These are phyloP conservation scores for Herpetotheres cachinnans DNA, from an alignment of 2,113 vertebrate species.

Conservation along the genomic window DNA sequence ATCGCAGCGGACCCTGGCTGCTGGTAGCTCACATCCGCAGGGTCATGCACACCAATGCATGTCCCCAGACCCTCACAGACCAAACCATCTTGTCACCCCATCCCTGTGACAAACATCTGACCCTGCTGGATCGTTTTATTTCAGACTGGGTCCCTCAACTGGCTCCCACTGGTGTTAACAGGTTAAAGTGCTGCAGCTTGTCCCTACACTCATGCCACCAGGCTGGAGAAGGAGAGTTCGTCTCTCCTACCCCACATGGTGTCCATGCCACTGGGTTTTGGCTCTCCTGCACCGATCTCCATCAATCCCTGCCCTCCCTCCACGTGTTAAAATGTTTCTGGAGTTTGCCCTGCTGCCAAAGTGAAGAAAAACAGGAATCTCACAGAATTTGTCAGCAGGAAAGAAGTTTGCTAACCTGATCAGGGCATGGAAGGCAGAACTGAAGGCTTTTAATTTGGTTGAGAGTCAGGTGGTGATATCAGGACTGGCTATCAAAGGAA, in stretches of 20 bases:
- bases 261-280: neutral
- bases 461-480: fast-evolving
- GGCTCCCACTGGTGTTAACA: neutral
- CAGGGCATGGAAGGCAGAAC: neutral
- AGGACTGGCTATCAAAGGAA: neutral
- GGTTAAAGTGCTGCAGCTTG: neutral
- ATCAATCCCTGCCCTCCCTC: neutral
- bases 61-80: neutral
- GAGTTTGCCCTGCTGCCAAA: neutral
- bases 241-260: neutral
- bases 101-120: neutral
- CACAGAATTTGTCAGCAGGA: neutral
- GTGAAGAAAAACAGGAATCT: neutral
- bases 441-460: neutral
- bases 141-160: neutral
- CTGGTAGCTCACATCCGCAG: neutral
- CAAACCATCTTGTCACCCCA: neutral
- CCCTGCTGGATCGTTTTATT: neutral
- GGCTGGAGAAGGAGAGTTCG: neutral
- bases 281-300: neutral
- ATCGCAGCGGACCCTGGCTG: fast-evolving
- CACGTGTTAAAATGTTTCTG: neutral
- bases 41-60: fast-evolving
- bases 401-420: neutral
- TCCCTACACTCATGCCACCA: neutral